Conservation (phyloP, 2,113 vertebrate genomes). For the Ailuropoda melanoleuca region DNA sequence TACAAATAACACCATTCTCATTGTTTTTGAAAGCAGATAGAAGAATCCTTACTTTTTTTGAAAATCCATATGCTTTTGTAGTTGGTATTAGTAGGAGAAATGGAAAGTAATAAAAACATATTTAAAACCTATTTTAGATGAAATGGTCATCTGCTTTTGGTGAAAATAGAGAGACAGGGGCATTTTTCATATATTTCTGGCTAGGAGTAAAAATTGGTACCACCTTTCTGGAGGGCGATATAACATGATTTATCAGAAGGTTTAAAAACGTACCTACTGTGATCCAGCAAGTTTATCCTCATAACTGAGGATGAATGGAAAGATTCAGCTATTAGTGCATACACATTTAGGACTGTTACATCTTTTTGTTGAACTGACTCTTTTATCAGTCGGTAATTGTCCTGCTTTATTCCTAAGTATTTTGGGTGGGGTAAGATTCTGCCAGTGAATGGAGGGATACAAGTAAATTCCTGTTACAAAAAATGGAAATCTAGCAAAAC, state of each 20-base stretch:
- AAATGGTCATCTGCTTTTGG: background rate
- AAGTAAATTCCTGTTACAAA: background rate
- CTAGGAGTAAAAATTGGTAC: background rate
- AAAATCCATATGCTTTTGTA: background rate
- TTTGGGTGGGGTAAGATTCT: background rate
- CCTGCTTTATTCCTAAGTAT: background rate
- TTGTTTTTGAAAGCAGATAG: background rate
- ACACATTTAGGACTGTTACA: background rate
- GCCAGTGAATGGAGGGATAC: background rate
- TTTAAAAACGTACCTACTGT: background rate
- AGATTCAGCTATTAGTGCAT: background rate
- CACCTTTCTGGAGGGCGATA: background rate
- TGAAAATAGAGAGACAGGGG: background rate
- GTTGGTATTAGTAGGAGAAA: background rate
- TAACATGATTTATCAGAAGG: background rate
- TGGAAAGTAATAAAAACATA: background rate
- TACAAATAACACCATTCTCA: background rate
- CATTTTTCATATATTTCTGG: background rate
- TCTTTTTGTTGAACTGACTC: background rate
- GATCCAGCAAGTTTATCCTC: background rate
- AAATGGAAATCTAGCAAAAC: background rate
- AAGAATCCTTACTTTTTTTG: background rate
- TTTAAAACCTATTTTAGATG: background rate
- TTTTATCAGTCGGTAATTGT: background rate
- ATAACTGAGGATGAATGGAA: background rate